Conservation (phyloP, 2,888 invertebrate species). For the Agrochola litura region DNA sequence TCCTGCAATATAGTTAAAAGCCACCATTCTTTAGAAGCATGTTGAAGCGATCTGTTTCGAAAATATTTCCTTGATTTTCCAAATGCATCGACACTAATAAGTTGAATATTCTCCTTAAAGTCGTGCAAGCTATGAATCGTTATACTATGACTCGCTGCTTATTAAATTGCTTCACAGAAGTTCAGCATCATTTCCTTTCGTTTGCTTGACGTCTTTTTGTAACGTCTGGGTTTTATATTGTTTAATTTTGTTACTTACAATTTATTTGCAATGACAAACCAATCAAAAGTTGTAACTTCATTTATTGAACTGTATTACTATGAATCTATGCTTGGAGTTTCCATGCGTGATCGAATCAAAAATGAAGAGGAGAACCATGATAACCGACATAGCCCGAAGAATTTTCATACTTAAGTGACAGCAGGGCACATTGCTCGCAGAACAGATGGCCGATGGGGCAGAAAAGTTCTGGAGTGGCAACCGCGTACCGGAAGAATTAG, state of each 20-base stretch:
- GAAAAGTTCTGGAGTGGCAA: too few species aligned
- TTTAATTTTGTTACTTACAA: neutral
- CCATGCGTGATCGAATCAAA: too few species aligned
- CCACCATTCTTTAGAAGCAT: neutral
- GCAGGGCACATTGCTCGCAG: too few species aligned
- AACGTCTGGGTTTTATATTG: constrained; percentile 8
- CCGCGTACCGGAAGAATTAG: too few species aligned
- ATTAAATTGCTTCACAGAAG: constrained; percentile 51
- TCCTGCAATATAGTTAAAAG: neutral
- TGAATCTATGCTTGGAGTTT: too few species aligned
- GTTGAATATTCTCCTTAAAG: constrained; percentile 24
- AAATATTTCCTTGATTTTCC: neutral
- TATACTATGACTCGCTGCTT: constrained; percentile 40
- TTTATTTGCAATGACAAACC: too few species aligned
- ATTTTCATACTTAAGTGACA: too few species aligned
- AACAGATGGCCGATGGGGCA: too few species aligned
- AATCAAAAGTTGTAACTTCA: neutral
- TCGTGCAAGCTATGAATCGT: constrained; percentile 40
- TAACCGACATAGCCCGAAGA: too few species aligned
- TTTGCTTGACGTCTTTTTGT: constrained; percentile 28
- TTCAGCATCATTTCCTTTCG: constrained; percentile 43
- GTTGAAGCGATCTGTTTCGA: neutral
- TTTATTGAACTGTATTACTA: neutral
- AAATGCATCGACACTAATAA: constrained; percentile 4
- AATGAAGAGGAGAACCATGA: too few species aligned